Evolutionary conservation across 2,888 invertebrate species (phyloP).

Genomic region (Idaea straminata): DNA sequence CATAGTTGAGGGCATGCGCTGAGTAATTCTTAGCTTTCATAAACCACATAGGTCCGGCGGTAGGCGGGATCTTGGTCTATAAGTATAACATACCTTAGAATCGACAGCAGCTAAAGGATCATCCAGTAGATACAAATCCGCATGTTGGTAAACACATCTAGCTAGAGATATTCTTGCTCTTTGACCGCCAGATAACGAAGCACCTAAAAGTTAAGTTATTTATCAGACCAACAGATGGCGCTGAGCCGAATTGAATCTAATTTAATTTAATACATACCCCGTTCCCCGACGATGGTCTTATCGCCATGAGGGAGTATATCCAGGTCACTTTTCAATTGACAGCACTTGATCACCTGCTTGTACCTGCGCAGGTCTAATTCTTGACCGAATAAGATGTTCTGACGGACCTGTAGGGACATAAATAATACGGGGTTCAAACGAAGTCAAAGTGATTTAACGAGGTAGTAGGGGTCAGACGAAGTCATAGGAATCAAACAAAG

Average conservation of each 20-base stretch:
- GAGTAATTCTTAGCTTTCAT: no score
- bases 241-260: no score
- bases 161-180: slow-evolving; percentile 80
- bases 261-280: slow-evolving; percentile 55
- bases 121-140: slow-evolving; percentile 83
- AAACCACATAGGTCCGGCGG: no score
- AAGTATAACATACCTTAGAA: slow-evolving; percentile 67
- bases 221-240: neutral
- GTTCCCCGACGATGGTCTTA: slow-evolving; percentile 84
- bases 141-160: slow-evolving; percentile 80
- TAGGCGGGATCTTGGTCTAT: no score
- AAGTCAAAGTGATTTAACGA: no score
- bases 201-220: slow-evolving; percentile 50
- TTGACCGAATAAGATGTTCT: slow-evolving; percentile 89
- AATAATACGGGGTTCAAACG: neutral
- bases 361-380: slow-evolving; percentile 78
- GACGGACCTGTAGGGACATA: slow-evolving; percentile 73
- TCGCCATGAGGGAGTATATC: slow-evolving; percentile 83
- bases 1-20: neutral
- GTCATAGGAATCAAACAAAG: no score
- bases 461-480: no score
- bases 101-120: slow-evolving; percentile 82
- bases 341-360: slow-evolving; percentile 78
- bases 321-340: slow-evolving; percentile 81
- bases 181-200: slow-evolving; percentile 85